Conservation (phyloP, 2,797 vertebrate species). For the Graptemys geographica region DNA sequence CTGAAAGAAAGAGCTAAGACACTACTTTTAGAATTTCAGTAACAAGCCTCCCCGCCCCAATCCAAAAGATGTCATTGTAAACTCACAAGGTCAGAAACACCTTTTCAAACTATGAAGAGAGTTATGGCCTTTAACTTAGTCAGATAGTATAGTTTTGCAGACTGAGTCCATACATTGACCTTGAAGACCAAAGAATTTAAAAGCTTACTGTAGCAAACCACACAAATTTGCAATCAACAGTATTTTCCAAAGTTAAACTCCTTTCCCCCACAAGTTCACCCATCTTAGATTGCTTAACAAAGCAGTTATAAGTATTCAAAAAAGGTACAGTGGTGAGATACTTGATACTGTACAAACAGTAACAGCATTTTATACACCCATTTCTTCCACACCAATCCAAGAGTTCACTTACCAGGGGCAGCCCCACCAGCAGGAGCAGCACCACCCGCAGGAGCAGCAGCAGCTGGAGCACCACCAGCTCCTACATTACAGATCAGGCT, state of each 20-base stretch:
- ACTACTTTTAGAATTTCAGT: background rate
- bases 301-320: accelerated
- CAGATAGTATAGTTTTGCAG: background rate
- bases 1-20: background rate
- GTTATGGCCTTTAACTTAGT: background rate
- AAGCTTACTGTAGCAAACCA: background rate
- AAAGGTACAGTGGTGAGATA: accelerated
- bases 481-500: constrained; percentile 97
- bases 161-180: background rate
- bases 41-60: background rate
- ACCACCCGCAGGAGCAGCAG: constrained; percentile 63
- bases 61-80: background rate
- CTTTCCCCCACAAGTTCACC: accelerated
- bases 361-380: accelerated
- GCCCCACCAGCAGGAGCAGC: constrained; percentile 65
- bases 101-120: background rate
- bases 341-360: background rate
- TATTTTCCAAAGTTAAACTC: accelerated
- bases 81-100: background rate
- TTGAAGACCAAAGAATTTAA: background rate
- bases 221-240: background rate
- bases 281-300: accelerated
- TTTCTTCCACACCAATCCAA: no score
- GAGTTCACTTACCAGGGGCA: constrained; percentile 77
- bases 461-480: constrained; percentile 83